phyloP scores from a whole-genome alignment of 2,888 invertebrate species.

The Incurvaria masculella region DNA sequence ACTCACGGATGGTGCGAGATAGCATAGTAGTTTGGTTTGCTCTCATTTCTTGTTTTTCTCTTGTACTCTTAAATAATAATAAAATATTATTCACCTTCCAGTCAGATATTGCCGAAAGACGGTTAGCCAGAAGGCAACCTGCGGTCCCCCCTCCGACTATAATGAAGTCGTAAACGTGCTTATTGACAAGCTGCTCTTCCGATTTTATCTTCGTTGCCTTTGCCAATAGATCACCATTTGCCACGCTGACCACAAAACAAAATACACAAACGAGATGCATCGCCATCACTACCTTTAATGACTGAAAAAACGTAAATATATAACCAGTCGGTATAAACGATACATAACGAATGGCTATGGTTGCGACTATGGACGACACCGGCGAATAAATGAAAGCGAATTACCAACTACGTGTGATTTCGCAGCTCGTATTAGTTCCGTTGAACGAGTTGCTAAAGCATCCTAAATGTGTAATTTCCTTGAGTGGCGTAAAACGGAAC shows the following conservation, averaged over 20 bases:
- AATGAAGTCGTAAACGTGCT: slow-evolving; percentile 50
- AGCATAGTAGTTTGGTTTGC: too few species aligned
- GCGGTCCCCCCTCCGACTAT: slow-evolving; percentile 47
- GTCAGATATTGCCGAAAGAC: slow-evolving; percentile 38
- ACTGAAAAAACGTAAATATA: neutral
- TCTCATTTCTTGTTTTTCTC: too few species aligned
- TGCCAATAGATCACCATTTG: slow-evolving; percentile 32
- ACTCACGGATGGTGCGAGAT: too few species aligned
- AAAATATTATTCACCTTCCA: slow-evolving; percentile 38
- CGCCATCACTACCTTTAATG: neutral
- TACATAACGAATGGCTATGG: too few species aligned
- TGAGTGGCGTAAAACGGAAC: too few species aligned
- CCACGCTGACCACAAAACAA: neutral
- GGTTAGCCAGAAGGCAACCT: slow-evolving; percentile 44
- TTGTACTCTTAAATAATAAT: too few species aligned
- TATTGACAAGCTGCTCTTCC: slow-evolving; percentile 35
- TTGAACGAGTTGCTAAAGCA: neutral
- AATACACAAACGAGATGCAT: neutral
- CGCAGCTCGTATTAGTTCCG: neutral
- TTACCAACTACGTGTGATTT: neutral
- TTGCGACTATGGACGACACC: neutral
- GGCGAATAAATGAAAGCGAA: neutral
- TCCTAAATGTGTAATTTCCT: neutral
- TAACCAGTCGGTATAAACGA: too few species aligned
- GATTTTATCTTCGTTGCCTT: slow-evolving; percentile 38